Conservation (phyloP, 2,888 invertebrate genomes). For the Lacanobia wlatinum region DNA sequence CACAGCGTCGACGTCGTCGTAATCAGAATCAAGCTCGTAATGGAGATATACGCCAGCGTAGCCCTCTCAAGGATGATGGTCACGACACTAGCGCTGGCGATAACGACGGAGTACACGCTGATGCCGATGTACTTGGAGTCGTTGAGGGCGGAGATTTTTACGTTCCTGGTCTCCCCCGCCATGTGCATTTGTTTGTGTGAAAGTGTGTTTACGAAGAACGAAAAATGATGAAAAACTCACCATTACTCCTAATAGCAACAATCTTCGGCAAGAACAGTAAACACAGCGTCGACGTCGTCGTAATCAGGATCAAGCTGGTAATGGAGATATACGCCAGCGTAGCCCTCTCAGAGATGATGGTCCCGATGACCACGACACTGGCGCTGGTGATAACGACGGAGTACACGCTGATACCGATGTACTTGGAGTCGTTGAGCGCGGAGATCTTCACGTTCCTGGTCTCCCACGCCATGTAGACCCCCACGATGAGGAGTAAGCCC, state of each 20-base stretch:
- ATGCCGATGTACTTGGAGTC: conserved; percentile 98
- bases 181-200: conserved; percentile 90
- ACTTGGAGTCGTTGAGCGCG: conserved; percentile 97
- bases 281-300: conserved; percentile 96
- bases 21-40: conserved; percentile 95
- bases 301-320: conserved; percentile 95
- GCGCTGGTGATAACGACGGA: conserved; percentile 97
- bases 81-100: conserved; percentile 96
- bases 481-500: conserved; percentile 96
- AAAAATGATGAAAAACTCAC: conserved; percentile 80
- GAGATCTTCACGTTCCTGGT: conserved; percentile 97
- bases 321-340: conserved; percentile 95
- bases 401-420: conserved; percentile 98
- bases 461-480: conserved; percentile 99
- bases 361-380: conserved; percentile 96
- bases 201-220: too few relatives aligned
- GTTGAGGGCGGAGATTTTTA: conserved; percentile 97
- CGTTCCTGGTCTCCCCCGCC: conserved; percentile 98
- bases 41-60: conserved; percentile 95
- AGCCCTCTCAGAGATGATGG: conserved; percentile 95
- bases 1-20: conserved; percentile 97
- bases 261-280: conserved; percentile 97
- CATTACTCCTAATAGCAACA: conserved; percentile 92
- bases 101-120: conserved; percentile 97
- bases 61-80: conserved; percentile 96